phyloP scores from a whole-genome alignment of 2,888 invertebrate species.

The Tinea semifulvella region DNA sequence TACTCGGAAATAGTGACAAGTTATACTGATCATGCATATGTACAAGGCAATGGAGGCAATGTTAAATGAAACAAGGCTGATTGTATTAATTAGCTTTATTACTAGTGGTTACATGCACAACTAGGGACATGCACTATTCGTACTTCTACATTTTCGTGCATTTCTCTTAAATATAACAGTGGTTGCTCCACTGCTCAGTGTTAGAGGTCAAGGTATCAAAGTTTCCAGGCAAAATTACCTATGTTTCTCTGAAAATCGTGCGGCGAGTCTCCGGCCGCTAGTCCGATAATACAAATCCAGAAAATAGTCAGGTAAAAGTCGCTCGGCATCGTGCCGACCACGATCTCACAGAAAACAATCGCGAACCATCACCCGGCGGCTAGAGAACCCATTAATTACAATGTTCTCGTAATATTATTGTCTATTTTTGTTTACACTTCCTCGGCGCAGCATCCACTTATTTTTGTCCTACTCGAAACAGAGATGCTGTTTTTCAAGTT shows the following conservation, averaged over 20 bases:
- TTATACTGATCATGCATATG: too few relatives aligned
- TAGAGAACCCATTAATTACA: neutral
- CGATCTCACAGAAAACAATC: conserved; percentile 1
- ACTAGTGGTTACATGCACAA: too few relatives aligned
- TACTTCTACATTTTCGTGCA: too few relatives aligned
- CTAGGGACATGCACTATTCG: too few relatives aligned
- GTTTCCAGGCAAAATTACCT: neutral
- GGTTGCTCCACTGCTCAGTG: neutral
- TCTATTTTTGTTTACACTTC: conserved; percentile 11
- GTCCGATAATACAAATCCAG: neutral
- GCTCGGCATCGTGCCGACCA: conserved; percentile 6
- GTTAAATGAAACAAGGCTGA: too few relatives aligned
- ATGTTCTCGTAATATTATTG: neutral
- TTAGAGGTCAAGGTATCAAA: neutral
- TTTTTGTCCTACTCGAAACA: conserved; percentile 2
- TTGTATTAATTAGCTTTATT: too few relatives aligned
- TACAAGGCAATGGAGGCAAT: too few relatives aligned
- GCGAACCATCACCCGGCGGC: neutral
- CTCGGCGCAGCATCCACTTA: conserved; percentile 7
- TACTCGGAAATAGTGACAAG: too few relatives aligned
- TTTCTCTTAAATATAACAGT: neutral
- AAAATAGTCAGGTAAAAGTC: neutral
- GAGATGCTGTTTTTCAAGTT: conserved; percentile 11
- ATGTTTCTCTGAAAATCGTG: neutral
- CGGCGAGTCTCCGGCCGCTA: neutral